Evolutionary conservation across 2,797 vertebrate species (phyloP).

Genomic region (Pseudochirops cupreus): DNA sequence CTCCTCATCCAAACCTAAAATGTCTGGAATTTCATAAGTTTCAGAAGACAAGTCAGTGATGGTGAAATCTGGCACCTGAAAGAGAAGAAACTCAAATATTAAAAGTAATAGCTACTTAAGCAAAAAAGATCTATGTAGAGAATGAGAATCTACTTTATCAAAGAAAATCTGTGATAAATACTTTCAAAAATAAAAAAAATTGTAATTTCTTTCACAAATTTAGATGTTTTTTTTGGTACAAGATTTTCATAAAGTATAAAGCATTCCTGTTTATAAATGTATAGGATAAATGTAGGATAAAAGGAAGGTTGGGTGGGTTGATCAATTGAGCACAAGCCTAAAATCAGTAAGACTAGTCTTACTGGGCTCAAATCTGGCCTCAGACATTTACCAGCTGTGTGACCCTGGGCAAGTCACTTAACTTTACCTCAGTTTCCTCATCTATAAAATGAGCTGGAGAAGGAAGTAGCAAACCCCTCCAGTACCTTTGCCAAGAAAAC

Average conservation of each 20-base stretch:
- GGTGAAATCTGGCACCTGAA: slow-evolving; percentile 86
- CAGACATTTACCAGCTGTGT: not conserved
- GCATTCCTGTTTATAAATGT: slow-evolving; percentile 24
- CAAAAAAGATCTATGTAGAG: not conserved
- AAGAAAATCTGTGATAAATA: slow-evolving; percentile 74
- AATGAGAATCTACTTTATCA: slow-evolving; percentile 61
- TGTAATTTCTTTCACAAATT: not conserved
- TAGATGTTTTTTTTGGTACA: not conserved
- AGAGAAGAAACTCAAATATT: slow-evolving; percentile 79
- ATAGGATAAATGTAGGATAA: not conserved
- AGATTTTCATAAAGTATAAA: slow-evolving; percentile 61
- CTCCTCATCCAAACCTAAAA: slow-evolving; percentile 86
- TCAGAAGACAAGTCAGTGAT: slow-evolving; percentile 87
- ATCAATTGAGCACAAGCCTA: not conserved
- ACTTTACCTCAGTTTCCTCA: not conserved
- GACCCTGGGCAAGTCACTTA: not conserved
- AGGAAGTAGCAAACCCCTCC: too few relatives aligned
- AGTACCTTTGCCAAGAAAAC: not conserved
- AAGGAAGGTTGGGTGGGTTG: not conserved
- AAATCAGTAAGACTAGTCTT: not conserved
- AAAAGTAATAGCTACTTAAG: slow-evolving; percentile 52
- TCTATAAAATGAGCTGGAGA: not conserved
- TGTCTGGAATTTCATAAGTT: slow-evolving; percentile 86
- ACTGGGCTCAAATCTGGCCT: not conserved
- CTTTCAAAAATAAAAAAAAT: not conserved